These are phyloP conservation scores for Salvelinus namaycush DNA, from an alignment of 2,113 vertebrate species.

Conservation along the genomic window DNA sequence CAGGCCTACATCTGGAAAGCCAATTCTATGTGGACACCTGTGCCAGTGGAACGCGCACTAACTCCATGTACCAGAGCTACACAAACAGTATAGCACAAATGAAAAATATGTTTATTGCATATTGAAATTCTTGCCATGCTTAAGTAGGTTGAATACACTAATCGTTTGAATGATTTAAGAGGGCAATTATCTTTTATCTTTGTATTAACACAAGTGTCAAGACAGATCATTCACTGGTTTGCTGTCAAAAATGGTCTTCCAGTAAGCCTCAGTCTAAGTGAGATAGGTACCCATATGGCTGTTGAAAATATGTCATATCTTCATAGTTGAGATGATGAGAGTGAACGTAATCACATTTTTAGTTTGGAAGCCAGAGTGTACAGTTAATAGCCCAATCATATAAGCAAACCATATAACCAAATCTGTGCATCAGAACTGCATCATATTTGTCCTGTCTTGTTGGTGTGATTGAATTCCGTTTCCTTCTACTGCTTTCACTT, in stretches of 20 bases:
- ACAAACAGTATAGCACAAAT: not conserved
- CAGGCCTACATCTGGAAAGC: no score
- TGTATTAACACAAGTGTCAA: not conserved
- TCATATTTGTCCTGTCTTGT: not conserved
- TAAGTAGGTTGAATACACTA: not conserved
- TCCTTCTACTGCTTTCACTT: not conserved
- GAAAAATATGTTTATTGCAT: constrained; percentile 12
- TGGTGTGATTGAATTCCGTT: constrained; percentile 10
- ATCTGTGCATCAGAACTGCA: constrained; percentile 1
- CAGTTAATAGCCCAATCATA: constrained; percentile 24
- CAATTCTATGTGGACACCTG: no score
- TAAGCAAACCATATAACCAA: not conserved
- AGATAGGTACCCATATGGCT: not conserved
- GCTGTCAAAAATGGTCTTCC: not conserved
- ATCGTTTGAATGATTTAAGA: constrained; percentile 43
- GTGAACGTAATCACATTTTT: constrained; percentile 35
- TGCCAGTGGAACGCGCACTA: no score
- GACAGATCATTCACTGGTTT: constrained; percentile 45
- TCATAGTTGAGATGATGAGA: constrained; percentile 18
- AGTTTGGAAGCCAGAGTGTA: not conserved
- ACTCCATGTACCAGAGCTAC: no score
- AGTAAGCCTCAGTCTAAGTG: not conserved
- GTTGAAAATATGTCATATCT: constrained; percentile 21
- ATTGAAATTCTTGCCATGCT: constrained; percentile 5
- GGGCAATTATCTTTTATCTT: constrained; percentile 44